A percentile compares a stretch with the other conserved stretches of the same genome.
These are phyloP conservation scores for Liolophura sinensis DNA, from an alignment of 1,140 invertebrate genomes.

Conservation along the genomic window DNA sequence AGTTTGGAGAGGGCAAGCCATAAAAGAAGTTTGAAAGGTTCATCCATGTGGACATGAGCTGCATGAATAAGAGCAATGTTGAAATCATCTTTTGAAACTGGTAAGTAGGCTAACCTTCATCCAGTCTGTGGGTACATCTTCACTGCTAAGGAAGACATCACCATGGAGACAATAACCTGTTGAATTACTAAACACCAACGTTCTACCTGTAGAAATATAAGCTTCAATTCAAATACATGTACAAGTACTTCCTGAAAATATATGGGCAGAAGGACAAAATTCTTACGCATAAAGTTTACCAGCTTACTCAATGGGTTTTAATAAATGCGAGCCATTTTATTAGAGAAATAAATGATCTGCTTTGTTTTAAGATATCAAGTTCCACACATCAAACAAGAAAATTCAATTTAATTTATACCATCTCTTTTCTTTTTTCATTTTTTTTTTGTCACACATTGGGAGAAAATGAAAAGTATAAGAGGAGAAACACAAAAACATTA, in stretches of 20 bases:
- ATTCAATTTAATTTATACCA: too few relatives aligned
- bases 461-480: too few relatives aligned
- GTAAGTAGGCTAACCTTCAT: conserved; percentile 25
- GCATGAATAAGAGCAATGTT: background rate
- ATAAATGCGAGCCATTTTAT: too few relatives aligned
- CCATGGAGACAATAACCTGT: conserved; percentile 37
- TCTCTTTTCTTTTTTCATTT: too few relatives aligned
- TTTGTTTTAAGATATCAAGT: too few relatives aligned
- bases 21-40: background rate
- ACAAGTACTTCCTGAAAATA: background rate
- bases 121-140: conserved; percentile 35
- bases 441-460: too few relatives aligned
- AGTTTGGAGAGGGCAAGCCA: too few relatives aligned
- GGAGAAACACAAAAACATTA: too few relatives aligned
- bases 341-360: too few relatives aligned
- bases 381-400: too few relatives aligned
- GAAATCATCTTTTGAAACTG: background rate
- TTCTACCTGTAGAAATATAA: conserved; percentile 22
- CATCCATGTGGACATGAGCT: background rate
- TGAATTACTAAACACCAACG: conserved; percentile 32
- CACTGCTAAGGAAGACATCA: conserved; percentile 39
- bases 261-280: background rate
- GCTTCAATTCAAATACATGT: background rate
- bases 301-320: too few relatives aligned
- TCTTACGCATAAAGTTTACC: too few relatives aligned